Evolutionary conservation across 2,888 invertebrate species (phyloP), one percentile per base, ranked within the genome.

Genomic region (Dorcus hopei): DNA sequence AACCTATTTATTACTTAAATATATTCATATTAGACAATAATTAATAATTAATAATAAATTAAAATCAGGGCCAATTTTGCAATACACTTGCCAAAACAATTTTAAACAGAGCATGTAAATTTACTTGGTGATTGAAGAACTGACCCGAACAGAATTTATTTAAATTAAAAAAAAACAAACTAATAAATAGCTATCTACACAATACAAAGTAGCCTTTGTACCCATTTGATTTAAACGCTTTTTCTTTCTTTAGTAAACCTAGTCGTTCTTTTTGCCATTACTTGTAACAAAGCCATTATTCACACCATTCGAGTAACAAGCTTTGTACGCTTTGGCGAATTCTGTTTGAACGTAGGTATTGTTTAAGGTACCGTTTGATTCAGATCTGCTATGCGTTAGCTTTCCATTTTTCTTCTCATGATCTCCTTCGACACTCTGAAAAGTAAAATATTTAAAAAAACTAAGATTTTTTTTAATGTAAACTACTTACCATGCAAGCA

Each of bases 401-500:
- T 60, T 61, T 11, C 65, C 69, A 45, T 72, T 70, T 45, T 63
- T 62, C 42, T 63, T 62, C 42, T 41, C 51, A 19, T 67, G 62
- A 51, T 74, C 73, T 48, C 72, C 72, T 7, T 84, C 87, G n/a
- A 90, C 84, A 63, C 89, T 86, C 89, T 89, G 81, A 1, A 80
- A 78, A 45, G 14, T 45, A 9, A 16, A 45, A 9, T 11, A 45
- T 11, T 11, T 19, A 33, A 33, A 33, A 1, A 7, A 14, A 14
- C 14, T 14, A 14, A 33, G 5, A 7, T 33, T 33, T 33, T 4
- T 33, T 7, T 33, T 33, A 6, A 6, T 33, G 7, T 33, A 7
- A 33, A 6, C 1, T 3, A 80, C 85, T 83, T 74, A 89, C 89
- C 91, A 91, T 91, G 75, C 91, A 91, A 62, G 83, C 81, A 59